Evolutionary conservation across 2,888 invertebrate genomes (phyloP).

Genomic region (Ceramica pisi): DNA sequence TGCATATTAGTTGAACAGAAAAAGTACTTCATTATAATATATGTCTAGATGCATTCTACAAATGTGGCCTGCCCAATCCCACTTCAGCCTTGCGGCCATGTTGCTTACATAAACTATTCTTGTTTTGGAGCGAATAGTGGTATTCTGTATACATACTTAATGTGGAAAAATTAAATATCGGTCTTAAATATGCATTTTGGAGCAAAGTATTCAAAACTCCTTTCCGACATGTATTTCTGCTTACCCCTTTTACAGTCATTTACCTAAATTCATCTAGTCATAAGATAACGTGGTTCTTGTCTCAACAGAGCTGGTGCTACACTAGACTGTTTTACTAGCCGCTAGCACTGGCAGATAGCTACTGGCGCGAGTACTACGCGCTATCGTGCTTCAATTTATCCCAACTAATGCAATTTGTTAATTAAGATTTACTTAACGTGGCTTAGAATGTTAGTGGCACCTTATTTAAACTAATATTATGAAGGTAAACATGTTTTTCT

Average conservation of each 20-base stretch:
- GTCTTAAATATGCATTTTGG: background rate
- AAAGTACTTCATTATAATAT: background rate
- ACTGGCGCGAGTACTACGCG: conserved; percentile 14
- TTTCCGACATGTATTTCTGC: conserved; percentile 19
- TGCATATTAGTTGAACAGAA: background rate
- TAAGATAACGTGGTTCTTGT: conserved; percentile 56
- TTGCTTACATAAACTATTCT: no score
- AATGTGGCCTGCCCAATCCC: no score
- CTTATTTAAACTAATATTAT: background rate
- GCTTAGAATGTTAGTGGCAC: conserved; percentile 2
- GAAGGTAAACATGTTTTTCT: background rate
- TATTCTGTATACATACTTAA: no score
- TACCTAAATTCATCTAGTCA: conserved; percentile 46
- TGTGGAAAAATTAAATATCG: no score
- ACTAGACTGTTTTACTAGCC: conserved; percentile 42
- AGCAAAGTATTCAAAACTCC: background rate
- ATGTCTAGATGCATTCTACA: no score
- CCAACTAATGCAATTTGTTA: conserved; percentile 32
- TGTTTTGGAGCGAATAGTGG: no score
- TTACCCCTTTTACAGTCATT: background rate
- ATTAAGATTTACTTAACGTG: conserved; percentile 19
- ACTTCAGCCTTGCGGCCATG: no score
- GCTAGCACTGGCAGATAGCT: conserved; percentile 26
- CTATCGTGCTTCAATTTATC: conserved; percentile 44
- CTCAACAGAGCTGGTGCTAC: conserved; percentile 39